phyloP scores from a whole-genome alignment of 1,140 invertebrate genomes.

The Drosophila orosa region DNA sequence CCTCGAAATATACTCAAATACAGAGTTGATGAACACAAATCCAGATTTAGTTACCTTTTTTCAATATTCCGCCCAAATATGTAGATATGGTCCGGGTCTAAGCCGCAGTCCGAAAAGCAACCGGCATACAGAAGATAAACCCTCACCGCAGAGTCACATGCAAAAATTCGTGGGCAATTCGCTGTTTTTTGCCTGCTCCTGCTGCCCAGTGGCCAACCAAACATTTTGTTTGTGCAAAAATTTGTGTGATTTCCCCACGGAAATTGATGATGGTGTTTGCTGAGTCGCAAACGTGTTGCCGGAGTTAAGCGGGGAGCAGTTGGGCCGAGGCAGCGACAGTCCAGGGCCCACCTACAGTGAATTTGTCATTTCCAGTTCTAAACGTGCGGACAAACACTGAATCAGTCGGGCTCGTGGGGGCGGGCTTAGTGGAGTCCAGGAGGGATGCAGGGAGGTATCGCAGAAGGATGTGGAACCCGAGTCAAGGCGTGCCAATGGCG shows the following conservation, averaged over 20 bases:
- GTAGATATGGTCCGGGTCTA: slow-evolving; percentile 11
- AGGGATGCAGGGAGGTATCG: not conserved
- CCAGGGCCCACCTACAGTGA: slow-evolving; percentile 75
- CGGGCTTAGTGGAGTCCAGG: not conserved
- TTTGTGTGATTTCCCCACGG: slow-evolving; percentile 82
- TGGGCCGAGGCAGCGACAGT: slow-evolving; percentile 12
- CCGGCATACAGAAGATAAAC: slow-evolving; percentile 37
- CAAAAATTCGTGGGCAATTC: slow-evolving; percentile 55
- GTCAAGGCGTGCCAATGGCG: slow-evolving; percentile 30
- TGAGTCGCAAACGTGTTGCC: slow-evolving; percentile 80
- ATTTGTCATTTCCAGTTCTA: slow-evolving; percentile 82
- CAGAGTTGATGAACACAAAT: slow-evolving; percentile 22
- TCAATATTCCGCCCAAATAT: slow-evolving; percentile 40
- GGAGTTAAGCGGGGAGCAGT: slow-evolving; percentile 62
- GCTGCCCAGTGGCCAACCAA: slow-evolving; percentile 50
- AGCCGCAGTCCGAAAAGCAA: slow-evolving; percentile 36
- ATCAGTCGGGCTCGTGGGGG: slow-evolving; percentile 21
- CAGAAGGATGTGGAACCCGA: slow-evolving; percentile 14
- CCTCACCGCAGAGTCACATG: slow-evolving; percentile 47
- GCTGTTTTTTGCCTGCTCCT: slow-evolving; percentile 24
- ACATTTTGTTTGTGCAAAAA: slow-evolving; percentile 82
- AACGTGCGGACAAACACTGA: slow-evolving; percentile 77
- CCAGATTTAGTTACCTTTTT: slow-evolving; percentile 20
- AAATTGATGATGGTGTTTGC: slow-evolving; percentile 83
- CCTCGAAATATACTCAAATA: not conserved